Base-by-base conservation (phyloP, 2,888 invertebrate genomes). In the Stenodema calcarata region DNA sequence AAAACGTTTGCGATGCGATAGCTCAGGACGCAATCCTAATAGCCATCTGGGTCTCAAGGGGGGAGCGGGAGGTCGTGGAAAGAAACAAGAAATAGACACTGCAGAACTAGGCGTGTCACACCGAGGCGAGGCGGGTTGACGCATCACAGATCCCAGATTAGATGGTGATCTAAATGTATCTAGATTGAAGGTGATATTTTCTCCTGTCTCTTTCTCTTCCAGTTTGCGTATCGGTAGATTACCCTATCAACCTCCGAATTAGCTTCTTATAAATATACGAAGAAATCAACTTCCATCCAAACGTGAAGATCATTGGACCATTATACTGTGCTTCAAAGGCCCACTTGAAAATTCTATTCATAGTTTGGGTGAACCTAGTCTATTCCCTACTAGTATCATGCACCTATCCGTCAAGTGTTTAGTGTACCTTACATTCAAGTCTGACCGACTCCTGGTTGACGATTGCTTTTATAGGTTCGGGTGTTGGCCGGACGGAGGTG, bases 141-240 rank as follows among this genome's bases (percentile, higher is more conserved):
- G 62, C 62, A 23, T 62, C 62, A 23, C 44, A 23, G 23, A 41
- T 18, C 78, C 44, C 41, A 78, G 78, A 78, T 78, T 78, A 78
- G 78, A 78, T 44, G n/a, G 44, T 78, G 78, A 78, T 78, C 78
- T 78, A 44, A 78, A 78, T 78, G 78, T 78, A 41, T 42, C 78
- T 42, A 44, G 78, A 78, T 78, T 78, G 78, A 12, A 78, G 78
- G 78, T 78, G 78, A 78, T 78, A 44, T 78, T 44, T 18, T 76
- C 27, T 23, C 42, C 44, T n/a, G n/a, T n/a, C 76, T 76, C 41
- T 4, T 16, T 42, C 23, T 41, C 41, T n/a, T 6, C 18, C 76
- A 35, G 28, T 27, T 12, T 16, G 44, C 11, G 14, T 44, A 1
- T 44, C 44, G 1, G 9, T 44, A 12, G 1, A 1, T 11, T n/a